phyloP scores from a whole-genome alignment of 2,888 invertebrate genomes.

The Protodeltote pygarga region DNA sequence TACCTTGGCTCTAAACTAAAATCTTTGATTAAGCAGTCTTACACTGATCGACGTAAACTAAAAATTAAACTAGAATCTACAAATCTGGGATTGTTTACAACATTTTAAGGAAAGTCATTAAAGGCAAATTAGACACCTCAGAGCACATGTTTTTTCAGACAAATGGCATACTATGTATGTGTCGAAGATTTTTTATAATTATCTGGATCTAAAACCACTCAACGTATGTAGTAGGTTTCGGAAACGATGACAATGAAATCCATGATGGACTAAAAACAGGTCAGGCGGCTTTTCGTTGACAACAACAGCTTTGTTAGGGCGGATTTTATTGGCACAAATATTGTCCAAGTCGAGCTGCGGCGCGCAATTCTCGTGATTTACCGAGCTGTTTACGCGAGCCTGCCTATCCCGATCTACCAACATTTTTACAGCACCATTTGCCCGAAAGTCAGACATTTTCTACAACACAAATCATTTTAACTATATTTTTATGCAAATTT shows the following conservation, averaged over 20 bases:
- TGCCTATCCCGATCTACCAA: slow-evolving; percentile 73
- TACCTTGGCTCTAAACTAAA: too few relatives aligned
- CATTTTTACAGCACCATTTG: slow-evolving; percentile 77
- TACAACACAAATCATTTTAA: slow-evolving; percentile 74
- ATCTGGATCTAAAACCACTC: slow-evolving; percentile 29
- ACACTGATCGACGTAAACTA: too few relatives aligned
- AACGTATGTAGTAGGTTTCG: slow-evolving; percentile 51
- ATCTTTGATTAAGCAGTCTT: too few relatives aligned
- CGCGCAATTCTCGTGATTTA: slow-evolving; percentile 81
- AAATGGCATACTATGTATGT: not conserved
- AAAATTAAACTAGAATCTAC: too few relatives aligned
- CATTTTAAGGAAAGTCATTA: too few relatives aligned
- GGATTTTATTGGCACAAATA: slow-evolving; percentile 85
- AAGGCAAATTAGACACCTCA: too few relatives aligned
- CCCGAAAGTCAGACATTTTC: slow-evolving; percentile 73
- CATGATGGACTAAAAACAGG: slow-evolving; percentile 77
- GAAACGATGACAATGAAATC: slow-evolving; percentile 65
- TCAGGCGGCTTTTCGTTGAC: slow-evolving; percentile 80
- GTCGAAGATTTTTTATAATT: slow-evolving; percentile 6
- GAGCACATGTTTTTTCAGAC: not conserved
- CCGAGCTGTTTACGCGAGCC: slow-evolving; percentile 82
- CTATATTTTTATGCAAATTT: slow-evolving; percentile 71
- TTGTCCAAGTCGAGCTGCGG: slow-evolving; percentile 80
- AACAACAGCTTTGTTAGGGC: slow-evolving; percentile 84
- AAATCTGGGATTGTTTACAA: too few relatives aligned